These are phyloP conservation scores for Oreochromis tanganicae DNA, from an alignment of 2,113 vertebrate genomes.

Conservation along the genomic window DNA sequence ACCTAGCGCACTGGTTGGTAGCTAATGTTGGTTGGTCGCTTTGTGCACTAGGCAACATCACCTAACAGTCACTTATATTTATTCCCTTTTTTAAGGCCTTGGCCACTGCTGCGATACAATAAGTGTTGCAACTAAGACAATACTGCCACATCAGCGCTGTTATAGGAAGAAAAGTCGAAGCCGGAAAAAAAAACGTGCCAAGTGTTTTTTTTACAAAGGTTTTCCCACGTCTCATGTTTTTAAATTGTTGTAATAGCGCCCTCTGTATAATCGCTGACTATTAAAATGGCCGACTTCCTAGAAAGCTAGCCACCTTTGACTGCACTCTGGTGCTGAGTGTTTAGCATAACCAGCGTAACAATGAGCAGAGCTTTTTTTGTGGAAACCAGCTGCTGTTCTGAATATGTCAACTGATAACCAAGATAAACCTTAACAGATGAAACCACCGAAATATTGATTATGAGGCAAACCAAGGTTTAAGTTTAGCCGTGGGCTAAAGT, in stretches of 20 bases:
- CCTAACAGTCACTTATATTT: neutral
- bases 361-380: neutral
- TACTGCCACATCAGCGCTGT: neutral
- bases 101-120: neutral
- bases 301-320: neutral
- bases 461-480: neutral
- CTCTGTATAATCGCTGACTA: neutral
- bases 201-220: rapidly evolving
- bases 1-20: neutral
- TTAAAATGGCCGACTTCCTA: neutral
- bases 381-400: neutral
- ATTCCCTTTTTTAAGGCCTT: neutral
- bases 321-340: neutral
- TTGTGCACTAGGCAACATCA: neutral
- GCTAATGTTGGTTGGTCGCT: neutral
- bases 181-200: neutral
- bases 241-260: neutral
- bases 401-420: neutral
- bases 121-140: neutral
- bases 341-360: neutral
- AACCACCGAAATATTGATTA: neutral
- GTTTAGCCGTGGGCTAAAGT: neutral
- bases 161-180: neutral
- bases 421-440: neutral
- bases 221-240: neutral